Conservation (phyloP, 2,113 vertebrate species). For the Cheirogaleus medius region DNA sequence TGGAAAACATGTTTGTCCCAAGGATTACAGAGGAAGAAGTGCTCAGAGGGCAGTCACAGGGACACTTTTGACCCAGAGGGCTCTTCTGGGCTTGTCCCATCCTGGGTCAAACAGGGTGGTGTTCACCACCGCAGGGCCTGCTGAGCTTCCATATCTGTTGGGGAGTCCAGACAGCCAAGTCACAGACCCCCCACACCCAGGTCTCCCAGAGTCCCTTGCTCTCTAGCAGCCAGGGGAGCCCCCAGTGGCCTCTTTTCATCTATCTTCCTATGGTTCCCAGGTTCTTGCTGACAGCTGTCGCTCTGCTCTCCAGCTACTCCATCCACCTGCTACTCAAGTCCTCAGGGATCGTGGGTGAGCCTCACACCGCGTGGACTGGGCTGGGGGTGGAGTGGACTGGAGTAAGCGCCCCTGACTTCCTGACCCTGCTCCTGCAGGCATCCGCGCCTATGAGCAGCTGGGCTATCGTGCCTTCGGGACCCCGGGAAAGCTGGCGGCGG, state of each 20-base stretch:
- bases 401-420: background rate
- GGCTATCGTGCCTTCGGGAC: slow-evolving; percentile 96
- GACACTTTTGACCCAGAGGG: background rate
- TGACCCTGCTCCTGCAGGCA: slow-evolving; percentile 83
- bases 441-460: slow-evolving; percentile 96
- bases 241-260: background rate
- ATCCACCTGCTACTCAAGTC: slow-evolving; percentile 97
- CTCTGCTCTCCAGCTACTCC: slow-evolving; percentile 94
- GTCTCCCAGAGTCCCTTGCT: background rate
- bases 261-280: slow-evolving; percentile 77
- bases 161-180: background rate
- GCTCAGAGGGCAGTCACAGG: background rate
- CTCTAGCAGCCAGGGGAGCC: background rate
- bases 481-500: slow-evolving; percentile 95
- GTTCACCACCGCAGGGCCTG: background rate
- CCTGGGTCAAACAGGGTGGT: background rate
- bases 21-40: background rate
- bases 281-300: slow-evolving; percentile 93
- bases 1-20: slow-evolving; percentile 22
- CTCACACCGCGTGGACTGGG: background rate
- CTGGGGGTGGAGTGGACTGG: background rate
- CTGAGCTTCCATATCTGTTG: background rate
- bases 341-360: slow-evolving; percentile 95
- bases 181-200: background rate
- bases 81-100: background rate